phyloP scores from a whole-genome alignment of 2,797 vertebrate genomes.

The Novumbra hubbsi region DNA sequence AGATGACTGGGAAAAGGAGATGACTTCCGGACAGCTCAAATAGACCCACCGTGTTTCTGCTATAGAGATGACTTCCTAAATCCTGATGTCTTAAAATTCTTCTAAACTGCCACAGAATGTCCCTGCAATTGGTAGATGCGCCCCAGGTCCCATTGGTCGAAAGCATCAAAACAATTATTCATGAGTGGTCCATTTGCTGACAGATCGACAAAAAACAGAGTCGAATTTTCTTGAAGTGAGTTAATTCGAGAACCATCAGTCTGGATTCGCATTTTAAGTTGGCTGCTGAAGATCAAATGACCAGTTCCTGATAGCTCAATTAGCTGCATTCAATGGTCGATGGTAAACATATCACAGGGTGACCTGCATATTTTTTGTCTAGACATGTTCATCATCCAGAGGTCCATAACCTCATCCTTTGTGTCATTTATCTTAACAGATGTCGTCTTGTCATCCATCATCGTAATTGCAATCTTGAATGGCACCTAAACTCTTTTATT shows the following conservation, averaged over 20 bases:
- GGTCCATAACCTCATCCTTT: background rate
- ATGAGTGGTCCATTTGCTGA: background rate
- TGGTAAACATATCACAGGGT: background rate
- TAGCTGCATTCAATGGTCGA: background rate
- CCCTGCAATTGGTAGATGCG: no score
- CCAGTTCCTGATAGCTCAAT: constrained; percentile 2
- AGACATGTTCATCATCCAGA: background rate
- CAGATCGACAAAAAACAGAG: background rate
- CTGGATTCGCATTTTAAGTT: background rate
- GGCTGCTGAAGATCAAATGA: constrained; percentile 1
- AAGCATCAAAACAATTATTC: background rate
- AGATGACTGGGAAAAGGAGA: background rate
- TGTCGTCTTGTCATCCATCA: background rate
- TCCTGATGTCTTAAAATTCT: background rate
- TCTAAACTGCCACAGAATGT: background rate
- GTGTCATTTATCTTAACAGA: background rate
- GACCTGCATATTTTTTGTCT: background rate
- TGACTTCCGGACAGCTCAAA: background rate
- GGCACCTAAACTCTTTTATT: background rate
- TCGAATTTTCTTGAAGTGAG: background rate
- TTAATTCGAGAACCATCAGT: background rate
- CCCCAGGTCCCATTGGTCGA: background rate
- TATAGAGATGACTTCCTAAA: background rate
- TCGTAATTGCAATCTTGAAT: background rate
- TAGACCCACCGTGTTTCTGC: background rate